Percentiles rank a stretch among this genome's conserved stretches.
Evolutionary conservation across 1,140 invertebrate genomes (phyloP).

Genomic region (Dinothrombium tinctorium): DNA sequence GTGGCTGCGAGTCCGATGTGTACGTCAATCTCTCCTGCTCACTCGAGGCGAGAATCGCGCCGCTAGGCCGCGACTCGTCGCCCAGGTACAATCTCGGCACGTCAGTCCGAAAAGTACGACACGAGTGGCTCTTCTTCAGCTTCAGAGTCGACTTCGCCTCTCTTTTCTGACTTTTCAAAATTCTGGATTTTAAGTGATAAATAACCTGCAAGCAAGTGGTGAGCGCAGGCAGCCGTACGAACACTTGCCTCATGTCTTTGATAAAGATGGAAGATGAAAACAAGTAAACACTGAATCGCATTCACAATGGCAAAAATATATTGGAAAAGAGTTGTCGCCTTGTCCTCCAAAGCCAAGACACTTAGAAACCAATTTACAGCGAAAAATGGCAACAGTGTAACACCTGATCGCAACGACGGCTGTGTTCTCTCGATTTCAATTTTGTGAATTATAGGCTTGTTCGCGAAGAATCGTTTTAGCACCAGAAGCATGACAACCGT

Average conservation of each 20-base stretch:
- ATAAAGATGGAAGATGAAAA: constrained; percentile 10
- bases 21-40: too few species aligned
- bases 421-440: constrained; percentile 14
- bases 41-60: too few species aligned
- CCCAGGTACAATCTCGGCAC: too few species aligned
- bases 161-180: too few species aligned
- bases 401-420: constrained; percentile 28
- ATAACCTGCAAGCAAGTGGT: too few species aligned
- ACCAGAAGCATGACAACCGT: constrained; percentile 22
- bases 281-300: constrained; percentile 14
- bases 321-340: constrained; percentile 32
- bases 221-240: constrained; percentile 4
- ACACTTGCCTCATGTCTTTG: constrained; percentile 11
- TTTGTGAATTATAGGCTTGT: constrained; percentile 16
- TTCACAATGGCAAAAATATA: constrained; percentile 20
- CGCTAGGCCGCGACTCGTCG: too few species aligned
- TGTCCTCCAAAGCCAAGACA: constrained; percentile 41
- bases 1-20: too few species aligned
- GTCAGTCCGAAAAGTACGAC: too few species aligned
- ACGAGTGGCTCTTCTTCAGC: too few species aligned
- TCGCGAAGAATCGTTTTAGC: constrained; percentile 19
- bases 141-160: too few species aligned
- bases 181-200: too few species aligned
- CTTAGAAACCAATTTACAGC: constrained; percentile 40
- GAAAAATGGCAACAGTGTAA: constrained; percentile 32